Percentiles rank a stretch among this genome's conserved stretches.
Evolutionary conservation across 2,888 invertebrate species (phyloP).

Genomic region (Argyresthia goedartella): DNA sequence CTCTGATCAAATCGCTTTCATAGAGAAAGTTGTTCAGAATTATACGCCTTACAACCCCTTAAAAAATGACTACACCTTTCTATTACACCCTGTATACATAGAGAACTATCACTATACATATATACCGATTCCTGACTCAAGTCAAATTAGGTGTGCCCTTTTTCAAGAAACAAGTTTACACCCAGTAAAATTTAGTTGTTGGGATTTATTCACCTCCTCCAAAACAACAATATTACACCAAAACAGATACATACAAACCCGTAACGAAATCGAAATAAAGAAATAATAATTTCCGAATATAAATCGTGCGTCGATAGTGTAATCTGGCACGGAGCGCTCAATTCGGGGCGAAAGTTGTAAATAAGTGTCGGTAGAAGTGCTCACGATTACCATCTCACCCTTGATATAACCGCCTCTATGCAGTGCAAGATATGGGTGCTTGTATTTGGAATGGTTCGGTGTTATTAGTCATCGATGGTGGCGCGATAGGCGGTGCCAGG

Average conservation of each 20-base stretch:
- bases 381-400: conserved; percentile 48
- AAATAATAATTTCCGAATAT: conserved; percentile 55
- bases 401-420: not conserved
- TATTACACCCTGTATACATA: no score
- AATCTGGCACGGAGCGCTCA: conserved; percentile 63
- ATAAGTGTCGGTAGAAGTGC: conserved; percentile 66
- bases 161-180: no score
- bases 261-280: conserved; percentile 33
- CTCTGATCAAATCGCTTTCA: no score
- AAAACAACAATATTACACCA: not conserved
- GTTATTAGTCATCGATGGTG: conserved; percentile 71
- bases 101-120: no score
- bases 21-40: no score
- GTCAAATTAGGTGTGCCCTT: no score
- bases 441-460: conserved; percentile 24
- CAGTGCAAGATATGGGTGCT: not conserved
- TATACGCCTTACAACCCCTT: no score
- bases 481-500: conserved; percentile 60
- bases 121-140: no score
- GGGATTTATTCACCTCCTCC: no score
- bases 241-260: not conserved
- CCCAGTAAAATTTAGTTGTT: no score
- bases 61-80: no score
- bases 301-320: conserved; percentile 51
- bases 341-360: conserved; percentile 53